Evolutionary conservation across 92 coral and sea anemone genomes (phyloP), one percentile per base, ranked within the genome.

Genomic region (Zoanthus sociatus): DNA sequence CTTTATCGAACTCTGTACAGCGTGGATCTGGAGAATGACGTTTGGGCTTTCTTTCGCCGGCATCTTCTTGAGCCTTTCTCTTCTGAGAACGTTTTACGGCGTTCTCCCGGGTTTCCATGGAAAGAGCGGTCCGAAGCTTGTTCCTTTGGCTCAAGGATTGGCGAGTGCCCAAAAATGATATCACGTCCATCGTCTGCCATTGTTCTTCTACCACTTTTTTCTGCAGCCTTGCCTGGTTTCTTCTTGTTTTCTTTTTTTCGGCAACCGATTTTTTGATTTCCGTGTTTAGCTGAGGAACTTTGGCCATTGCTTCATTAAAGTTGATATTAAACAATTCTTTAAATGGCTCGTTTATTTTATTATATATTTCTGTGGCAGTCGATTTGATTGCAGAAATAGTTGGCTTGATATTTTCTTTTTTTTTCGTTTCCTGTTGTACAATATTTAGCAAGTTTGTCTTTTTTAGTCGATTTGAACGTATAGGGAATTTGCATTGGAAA

Each of bases 221-320:
- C 18, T 77, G 72, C 53, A 21, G 4, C 55, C 69, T 37, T 10
- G 37, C 69, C 75, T 86, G 89, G 7, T 86, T 53, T 67, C 83
- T 75, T 45, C 66, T 30, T 33, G 21, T 45, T 74, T 58, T 85
- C 71, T 86, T 86, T 14, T 17, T 86, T 75, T 37, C 73, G 11
- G 45, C 73, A 37, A 20, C 42, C 20, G 73, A 51, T 58, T 75
- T 44, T 69, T 86, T 75, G 16, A 33, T 31, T 67, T 17, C 73
- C 32, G 60, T 63, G 5, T 86, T 55, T 42, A 86, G 45, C 45
- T 86, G 45, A 9, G 89, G 83, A 26, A 86, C 83, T 32, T 75
- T 86, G 32, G 73, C 83, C 71, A 86, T n/a, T 75, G 83, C 83
- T 37, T 86, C 72, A 60, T 56, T 50, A 33, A 86, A 73, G 79